These are phyloP conservation scores for Eristalinus sepulchralis DNA, from an alignment of 2,888 invertebrate genomes.

Conservation along the genomic window DNA sequence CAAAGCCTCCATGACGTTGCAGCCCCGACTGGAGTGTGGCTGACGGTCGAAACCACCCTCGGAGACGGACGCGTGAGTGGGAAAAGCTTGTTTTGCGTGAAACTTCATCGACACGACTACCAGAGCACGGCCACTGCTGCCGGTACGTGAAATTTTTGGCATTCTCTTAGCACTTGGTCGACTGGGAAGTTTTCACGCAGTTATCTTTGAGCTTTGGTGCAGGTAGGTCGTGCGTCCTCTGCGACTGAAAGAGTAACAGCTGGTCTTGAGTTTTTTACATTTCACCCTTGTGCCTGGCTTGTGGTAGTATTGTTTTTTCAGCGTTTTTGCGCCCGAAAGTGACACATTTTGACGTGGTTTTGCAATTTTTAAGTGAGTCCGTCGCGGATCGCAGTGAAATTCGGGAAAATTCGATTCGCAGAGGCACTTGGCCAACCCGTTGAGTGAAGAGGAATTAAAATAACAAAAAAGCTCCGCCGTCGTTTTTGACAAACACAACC, in stretches of 20 bases:
- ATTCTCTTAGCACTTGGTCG: not conserved
- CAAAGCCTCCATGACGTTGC: not conserved
- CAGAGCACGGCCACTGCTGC: slow-evolving; percentile 12
- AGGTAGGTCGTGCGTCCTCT: slow-evolving; percentile 41
- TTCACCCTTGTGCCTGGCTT: not conserved
- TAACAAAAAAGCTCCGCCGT: slow-evolving; percentile 60
- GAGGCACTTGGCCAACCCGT: slow-evolving; percentile 39
- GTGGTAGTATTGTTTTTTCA: not conserved
- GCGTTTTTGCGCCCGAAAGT: not conserved
- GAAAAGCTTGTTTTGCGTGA: slow-evolving; percentile 35
- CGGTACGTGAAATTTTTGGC: not conserved
- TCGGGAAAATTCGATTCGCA: slow-evolving; percentile 49
- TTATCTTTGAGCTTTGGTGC: slow-evolving; percentile 60
- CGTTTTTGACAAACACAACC: slow-evolving; percentile 52
- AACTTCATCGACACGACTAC: slow-evolving; percentile 30
- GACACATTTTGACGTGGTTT: not conserved
- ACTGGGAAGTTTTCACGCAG: slow-evolving; percentile 49
- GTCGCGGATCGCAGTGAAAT: not conserved
- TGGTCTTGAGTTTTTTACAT: slow-evolving; percentile 8
- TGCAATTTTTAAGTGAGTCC: not conserved
- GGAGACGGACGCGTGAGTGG: not conserved
- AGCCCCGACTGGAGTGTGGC: not conserved
- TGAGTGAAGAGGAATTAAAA: slow-evolving; percentile 47
- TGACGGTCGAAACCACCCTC: not conserved
- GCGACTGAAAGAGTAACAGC: not conserved